Percentiles rank a stretch among this genome's conserved stretches.
phyloP scores from a whole-genome alignment of 2,888 invertebrate genomes.

The Unio pictorum region DNA sequence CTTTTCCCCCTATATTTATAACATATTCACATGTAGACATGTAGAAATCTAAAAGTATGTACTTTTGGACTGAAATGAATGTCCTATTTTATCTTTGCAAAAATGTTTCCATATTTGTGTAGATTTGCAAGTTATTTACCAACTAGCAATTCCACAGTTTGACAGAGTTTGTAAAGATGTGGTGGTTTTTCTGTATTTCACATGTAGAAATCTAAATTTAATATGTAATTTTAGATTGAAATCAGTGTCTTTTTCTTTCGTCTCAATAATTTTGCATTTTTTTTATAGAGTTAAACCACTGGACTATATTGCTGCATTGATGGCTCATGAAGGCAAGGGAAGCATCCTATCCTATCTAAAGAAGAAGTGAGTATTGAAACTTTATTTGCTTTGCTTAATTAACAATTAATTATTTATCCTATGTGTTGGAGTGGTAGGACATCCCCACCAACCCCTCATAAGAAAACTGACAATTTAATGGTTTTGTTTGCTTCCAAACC shows the following conservation, averaged over 20 bases:
- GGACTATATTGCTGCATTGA: constrained; percentile 83
- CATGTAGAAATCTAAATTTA: not conserved
- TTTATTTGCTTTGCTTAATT: not conserved
- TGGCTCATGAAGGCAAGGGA: constrained; percentile 86
- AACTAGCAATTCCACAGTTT: not conserved
- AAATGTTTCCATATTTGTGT: no score
- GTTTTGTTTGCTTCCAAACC: not conserved
- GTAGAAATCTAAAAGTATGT: no score
- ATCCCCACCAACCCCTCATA: no score
- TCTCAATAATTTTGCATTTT: constrained; percentile 1
- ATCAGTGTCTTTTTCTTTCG: not conserved
- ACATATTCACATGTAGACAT: no score
- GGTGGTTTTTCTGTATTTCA: not conserved
- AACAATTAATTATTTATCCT: not conserved
- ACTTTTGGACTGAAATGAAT: no score
- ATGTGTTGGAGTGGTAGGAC: not conserved
- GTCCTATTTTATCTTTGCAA: no score
- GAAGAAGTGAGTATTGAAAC: constrained; percentile 50
- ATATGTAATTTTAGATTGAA: no score
- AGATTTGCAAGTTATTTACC: no score
- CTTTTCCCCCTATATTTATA: no score
- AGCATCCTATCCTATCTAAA: constrained; percentile 64
- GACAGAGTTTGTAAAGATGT: not conserved
- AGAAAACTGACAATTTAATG: not conserved
- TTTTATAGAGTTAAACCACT: constrained; percentile 79